These are phyloP conservation scores for Smutsia temminckii DNA, from an alignment of 2,797 vertebrate genomes.

Conservation along the genomic window DNA sequence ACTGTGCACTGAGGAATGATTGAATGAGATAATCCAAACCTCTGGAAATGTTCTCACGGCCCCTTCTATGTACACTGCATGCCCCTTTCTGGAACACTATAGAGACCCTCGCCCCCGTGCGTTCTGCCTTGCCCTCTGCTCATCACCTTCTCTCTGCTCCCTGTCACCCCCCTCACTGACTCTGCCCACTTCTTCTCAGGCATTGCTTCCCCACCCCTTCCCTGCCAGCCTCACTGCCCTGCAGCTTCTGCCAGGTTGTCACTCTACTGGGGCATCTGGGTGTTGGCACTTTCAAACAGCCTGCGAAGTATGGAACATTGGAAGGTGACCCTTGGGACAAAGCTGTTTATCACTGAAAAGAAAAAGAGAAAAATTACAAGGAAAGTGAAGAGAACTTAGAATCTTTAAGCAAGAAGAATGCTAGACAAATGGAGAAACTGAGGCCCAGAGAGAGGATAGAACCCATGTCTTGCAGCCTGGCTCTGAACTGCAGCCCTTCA, in stretches of 20 bases:
- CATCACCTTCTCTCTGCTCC: background rate
- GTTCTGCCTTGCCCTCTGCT: background rate
- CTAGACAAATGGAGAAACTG: background rate
- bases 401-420: background rate
- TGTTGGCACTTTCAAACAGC: background rate
- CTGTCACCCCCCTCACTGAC: background rate
- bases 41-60: background rate
- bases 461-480: background rate
- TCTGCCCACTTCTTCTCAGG: background rate
- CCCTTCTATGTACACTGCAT: accelerated
- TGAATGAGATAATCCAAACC: background rate
- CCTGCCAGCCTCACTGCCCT: background rate
- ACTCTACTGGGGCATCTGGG: accelerated
- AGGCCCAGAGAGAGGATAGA: background rate
- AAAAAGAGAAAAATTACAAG: background rate
- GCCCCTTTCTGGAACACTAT: background rate
- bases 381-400: background rate
- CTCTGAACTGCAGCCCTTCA: background rate
- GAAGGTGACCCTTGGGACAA: background rate
- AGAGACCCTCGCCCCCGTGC: background rate
- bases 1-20: background rate
- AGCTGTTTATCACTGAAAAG: background rate
- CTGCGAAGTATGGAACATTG: background rate
- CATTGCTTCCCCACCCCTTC: background rate
- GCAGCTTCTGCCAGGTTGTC: background rate